phyloP scores from a whole-genome alignment of 2,113 vertebrate genomes.

The Patagioenas fasciata region DNA sequence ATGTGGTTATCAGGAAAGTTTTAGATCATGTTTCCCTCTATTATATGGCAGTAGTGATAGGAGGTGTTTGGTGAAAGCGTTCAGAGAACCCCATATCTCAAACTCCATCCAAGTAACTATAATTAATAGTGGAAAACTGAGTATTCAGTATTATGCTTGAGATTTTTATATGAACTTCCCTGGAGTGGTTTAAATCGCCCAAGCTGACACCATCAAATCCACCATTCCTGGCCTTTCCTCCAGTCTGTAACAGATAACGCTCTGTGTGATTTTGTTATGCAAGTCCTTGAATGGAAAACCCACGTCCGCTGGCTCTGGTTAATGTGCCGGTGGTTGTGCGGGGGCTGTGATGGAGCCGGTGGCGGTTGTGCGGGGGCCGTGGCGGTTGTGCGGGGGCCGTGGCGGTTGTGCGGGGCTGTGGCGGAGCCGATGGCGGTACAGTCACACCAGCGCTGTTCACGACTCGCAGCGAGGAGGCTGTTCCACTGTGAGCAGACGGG shows the following conservation, averaged over 20 bases:
- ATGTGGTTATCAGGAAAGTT: not conserved
- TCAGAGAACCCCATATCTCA: not conserved
- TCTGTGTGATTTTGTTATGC: conserved; percentile 33
- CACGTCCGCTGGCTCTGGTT: conserved; percentile 19
- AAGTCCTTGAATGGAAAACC: conserved; percentile 36
- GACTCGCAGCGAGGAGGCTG: not conserved
- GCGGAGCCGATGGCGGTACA: not conserved
- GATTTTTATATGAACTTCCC: not conserved
- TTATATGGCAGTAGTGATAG: not conserved
- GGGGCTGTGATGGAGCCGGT: not conserved
- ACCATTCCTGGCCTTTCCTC: not conserved
- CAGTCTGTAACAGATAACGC: not conserved
- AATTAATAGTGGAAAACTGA: not conserved
- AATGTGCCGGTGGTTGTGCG: conserved; percentile 2
- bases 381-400: conserved; percentile 8
- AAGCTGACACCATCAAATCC: not conserved
- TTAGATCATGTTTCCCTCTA: not conserved
- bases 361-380: not conserved
- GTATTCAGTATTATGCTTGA: not conserved
- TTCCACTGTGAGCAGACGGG: not conserved
- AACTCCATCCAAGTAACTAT: not conserved
- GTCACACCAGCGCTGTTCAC: not conserved
- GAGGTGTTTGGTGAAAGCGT: not conserved
- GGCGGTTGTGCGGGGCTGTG: not conserved
- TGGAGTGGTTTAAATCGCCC: not conserved